phyloP scores from a whole-genome alignment of 2,113 vertebrate species.

The Tachycineta bicolor region DNA sequence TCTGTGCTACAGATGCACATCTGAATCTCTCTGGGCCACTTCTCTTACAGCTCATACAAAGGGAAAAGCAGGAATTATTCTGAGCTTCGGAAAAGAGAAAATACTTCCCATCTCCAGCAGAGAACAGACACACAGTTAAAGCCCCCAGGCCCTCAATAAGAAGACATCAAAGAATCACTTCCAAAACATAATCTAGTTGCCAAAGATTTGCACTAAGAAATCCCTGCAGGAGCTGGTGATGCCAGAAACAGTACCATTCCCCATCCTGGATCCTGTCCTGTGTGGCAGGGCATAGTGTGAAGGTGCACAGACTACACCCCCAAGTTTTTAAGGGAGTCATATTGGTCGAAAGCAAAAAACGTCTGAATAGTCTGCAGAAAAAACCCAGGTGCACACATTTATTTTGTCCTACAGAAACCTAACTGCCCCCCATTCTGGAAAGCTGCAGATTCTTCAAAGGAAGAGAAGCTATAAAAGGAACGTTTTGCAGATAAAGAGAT shows the following conservation, averaged over 20 bases:
- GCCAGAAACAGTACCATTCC: neutral
- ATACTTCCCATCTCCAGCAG: conserved; percentile 28
- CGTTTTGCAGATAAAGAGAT: neutral
- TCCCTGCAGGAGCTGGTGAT: conserved; percentile 7
- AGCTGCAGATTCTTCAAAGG: neutral
- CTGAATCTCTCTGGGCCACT: neutral
- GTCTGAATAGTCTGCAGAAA: neutral
- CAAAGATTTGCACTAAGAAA: conserved; percentile 64
- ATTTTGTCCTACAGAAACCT: neutral
- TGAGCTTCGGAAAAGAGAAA: conserved; percentile 26
- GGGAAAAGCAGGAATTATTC: conserved; percentile 13
- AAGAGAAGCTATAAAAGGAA: neutral
- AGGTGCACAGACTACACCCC: neutral
- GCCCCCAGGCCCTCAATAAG: neutral
- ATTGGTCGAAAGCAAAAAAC: neutral
- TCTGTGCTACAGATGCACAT: neutral
- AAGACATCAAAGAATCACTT: conserved; percentile 58
- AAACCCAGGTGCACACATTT: neutral
- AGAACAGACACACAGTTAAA: conserved; percentile 29
- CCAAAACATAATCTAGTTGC: conserved; percentile 19
- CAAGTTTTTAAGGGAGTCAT: neutral
- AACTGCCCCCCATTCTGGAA: neutral
- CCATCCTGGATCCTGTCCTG: neutral
- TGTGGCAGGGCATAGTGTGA: rapidly evolving
- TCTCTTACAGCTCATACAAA: neutral